Conservation (phyloP, 2,113 vertebrate genomes). For the Sceloporus tristichus region DNA sequence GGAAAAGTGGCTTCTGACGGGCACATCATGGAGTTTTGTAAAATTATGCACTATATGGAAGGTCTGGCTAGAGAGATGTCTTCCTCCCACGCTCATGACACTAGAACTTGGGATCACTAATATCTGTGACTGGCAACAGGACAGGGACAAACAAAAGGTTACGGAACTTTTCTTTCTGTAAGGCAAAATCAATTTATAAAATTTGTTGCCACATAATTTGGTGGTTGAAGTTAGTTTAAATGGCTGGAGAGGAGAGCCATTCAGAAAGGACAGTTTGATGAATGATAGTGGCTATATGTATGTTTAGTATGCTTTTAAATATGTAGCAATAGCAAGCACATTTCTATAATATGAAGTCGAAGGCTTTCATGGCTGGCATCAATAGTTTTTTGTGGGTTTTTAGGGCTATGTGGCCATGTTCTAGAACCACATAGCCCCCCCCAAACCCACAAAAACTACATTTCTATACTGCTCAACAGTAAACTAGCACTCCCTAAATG, state of each 20-base stretch:
- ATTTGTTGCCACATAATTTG: not conserved
- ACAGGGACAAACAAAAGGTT: not conserved
- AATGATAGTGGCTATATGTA: not conserved
- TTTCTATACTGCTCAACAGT: no score
- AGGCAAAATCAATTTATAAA: not conserved
- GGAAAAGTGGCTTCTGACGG: not conserved
- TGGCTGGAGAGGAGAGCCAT: no score
- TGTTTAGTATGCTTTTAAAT: not conserved
- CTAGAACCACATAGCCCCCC: no score
- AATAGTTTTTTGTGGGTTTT: no score
- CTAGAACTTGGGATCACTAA: not conserved
- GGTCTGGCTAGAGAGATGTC: not conserved
- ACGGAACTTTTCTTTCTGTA: not conserved
- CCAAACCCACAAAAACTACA: no score
- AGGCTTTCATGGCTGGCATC: no score
- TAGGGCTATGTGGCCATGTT: no score
- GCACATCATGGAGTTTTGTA: not conserved
- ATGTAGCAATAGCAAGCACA: not conserved
- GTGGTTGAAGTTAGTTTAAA: not conserved
- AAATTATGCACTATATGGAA: not conserved
- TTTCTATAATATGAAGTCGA: no score
- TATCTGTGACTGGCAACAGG: not conserved
- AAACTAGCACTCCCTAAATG: no score
- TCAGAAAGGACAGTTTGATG: not conserved
- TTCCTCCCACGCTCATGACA: not conserved